Evolutionary conservation across 2,888 invertebrate species (phyloP).

Genomic region (Leptinotarsa juncta): DNA sequence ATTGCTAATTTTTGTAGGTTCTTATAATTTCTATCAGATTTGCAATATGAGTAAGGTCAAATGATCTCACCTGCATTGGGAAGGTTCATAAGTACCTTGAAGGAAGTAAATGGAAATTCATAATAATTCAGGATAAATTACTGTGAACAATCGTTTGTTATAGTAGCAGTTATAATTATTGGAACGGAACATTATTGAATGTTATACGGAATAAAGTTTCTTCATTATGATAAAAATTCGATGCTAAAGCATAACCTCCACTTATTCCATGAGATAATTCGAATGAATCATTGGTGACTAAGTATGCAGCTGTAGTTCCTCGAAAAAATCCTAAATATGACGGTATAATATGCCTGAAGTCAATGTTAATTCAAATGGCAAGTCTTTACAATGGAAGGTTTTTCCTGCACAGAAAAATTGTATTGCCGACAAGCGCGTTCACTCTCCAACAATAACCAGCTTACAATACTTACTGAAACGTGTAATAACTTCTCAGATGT

Average conservation of each 20-base stretch:
- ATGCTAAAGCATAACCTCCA: slow-evolving; percentile 12
- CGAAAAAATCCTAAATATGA: background rate
- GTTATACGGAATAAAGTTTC: slow-evolving; percentile 21
- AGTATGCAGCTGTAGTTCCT: slow-evolving; percentile 6
- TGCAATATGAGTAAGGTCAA: background rate
- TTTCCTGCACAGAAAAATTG: too few relatives aligned
- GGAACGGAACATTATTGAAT: slow-evolving; percentile 30
- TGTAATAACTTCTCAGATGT: too few relatives aligned
- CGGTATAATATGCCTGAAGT: background rate
- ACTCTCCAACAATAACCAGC: too few relatives aligned
- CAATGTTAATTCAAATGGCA: too few relatives aligned
- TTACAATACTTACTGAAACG: background rate
- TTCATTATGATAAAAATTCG: slow-evolving; percentile 4
- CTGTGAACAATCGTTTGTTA: slow-evolving; percentile 24
- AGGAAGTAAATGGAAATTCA: slow-evolving; percentile 4
- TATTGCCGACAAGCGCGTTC: too few relatives aligned
- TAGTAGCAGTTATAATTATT: slow-evolving; percentile 16
- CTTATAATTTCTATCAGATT: background rate
- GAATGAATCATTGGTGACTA: slow-evolving; percentile 15
- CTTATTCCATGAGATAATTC: slow-evolving; percentile 13
- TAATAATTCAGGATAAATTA: slow-evolving; percentile 12
- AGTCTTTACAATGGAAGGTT: too few relatives aligned
- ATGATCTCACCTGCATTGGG: background rate
- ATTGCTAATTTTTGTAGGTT: background rate
- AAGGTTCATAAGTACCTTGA: background rate